Evolutionary conservation across 2,888 invertebrate species (phyloP), one percentile per base, ranked within the genome.

Genomic region (Fragum fragum): DNA sequence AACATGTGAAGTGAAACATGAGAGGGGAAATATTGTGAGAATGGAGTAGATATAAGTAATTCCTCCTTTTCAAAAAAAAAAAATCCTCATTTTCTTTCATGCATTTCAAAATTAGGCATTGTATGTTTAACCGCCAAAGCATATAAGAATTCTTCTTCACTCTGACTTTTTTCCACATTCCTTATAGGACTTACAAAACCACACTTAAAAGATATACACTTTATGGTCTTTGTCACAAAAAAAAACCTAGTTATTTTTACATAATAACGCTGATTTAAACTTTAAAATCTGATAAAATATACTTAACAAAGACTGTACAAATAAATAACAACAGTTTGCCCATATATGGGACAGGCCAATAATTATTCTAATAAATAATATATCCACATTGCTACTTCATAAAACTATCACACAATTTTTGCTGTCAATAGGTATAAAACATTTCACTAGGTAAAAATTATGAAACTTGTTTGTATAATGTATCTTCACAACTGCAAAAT

Each of bases 271-370:
- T 47, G 47, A 57, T 57, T 57, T 26, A 57, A 57, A 57, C 57
- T 57, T 57, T 57, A 57, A 57, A 57, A 57, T 57, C 57, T 57
- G 23, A 57, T 57, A 57, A 47, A 47, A 47, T 57, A 57, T 57
- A 57, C 57, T 57, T 57, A 57, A 57, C 57, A 57, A 57, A 47
- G 57, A 57, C 11, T 57, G 57, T 57, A 57, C 57, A 57, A 57
- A 57, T 57, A 57, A 57, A 57, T 57, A 57, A 57, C 57, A 57
- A 57, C 21, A 23, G 21, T 7, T n/a, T 23, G 23, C 6, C 26
- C 26, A 11, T 26, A 26, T 57, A 11, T 57, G 26, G n/a, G 26
- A 57, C 57, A 21, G 14, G 1, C 11, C 7, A 57, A 57, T 57
- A 21, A 57, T 57, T 26, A 23, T 57, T 21, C 26, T 26, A 57